Evolutionary conservation across 2,888 invertebrate genomes (phyloP).

Genomic region (Druceiella hillmani): DNA sequence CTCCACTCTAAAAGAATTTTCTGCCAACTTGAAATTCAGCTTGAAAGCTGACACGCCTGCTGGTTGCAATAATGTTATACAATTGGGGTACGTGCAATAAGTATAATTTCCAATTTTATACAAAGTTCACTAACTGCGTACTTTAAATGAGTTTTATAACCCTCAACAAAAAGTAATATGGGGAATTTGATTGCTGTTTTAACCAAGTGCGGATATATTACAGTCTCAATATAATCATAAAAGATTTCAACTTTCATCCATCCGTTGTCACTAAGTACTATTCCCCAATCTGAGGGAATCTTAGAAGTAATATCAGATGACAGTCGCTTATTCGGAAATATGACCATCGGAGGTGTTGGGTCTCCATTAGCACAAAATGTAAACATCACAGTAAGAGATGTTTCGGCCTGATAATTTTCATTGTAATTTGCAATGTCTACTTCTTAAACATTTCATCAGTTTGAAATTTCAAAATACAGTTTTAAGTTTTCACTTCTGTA

Average conservation of each 20-base stretch:
- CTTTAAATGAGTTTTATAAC: too few species aligned
- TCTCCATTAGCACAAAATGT: constrained; percentile 29
- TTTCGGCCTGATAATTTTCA: constrained; percentile 27
- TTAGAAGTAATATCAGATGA: constrained; percentile 28
- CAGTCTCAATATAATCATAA: constrained; percentile 31
- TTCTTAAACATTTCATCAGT: constrained; percentile 29
- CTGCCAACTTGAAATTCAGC: constrained; percentile 22
- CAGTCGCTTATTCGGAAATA: constrained; percentile 31
- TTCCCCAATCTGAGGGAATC: constrained; percentile 31
- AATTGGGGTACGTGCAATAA: constrained; percentile 23
- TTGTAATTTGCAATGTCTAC: constrained; percentile 27
- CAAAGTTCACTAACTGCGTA: constrained; percentile 24
- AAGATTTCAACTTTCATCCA: constrained; percentile 36
- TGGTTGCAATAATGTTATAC: constrained; percentile 23
- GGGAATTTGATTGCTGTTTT: constrained; percentile 27
- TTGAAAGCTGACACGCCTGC: constrained; percentile 25
- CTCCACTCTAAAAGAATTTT: constrained; percentile 22
- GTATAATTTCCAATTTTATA: constrained; percentile 14
- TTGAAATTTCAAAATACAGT: too few species aligned
- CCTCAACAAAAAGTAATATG: constrained; percentile 32
- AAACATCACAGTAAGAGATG: constrained; percentile 30
- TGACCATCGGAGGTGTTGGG: constrained; percentile 27
- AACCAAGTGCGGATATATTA: constrained; percentile 28
- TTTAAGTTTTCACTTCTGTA: too few species aligned
- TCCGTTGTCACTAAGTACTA: constrained; percentile 31